Conservation (phyloP, 2,113 vertebrate species). For the Emydura subglobosa region DNA sequence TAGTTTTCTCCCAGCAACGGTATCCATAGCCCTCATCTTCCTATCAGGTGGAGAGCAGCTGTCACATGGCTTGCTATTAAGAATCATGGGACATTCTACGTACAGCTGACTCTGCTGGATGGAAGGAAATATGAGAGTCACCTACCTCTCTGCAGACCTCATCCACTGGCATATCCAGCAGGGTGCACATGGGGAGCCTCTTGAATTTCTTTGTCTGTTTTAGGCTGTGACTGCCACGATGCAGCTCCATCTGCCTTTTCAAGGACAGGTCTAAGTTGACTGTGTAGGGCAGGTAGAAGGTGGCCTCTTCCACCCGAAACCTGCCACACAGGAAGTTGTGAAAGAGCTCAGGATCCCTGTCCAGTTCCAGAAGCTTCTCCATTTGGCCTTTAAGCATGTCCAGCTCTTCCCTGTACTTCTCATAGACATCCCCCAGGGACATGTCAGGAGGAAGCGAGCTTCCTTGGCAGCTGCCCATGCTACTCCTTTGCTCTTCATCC, state of each 20-base stretch:
- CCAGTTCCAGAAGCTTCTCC: slow-evolving; percentile 81
- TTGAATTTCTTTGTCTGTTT: slow-evolving; percentile 68
- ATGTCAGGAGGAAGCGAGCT: neutral
- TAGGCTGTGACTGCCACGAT: slow-evolving; percentile 77
- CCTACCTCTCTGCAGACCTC: slow-evolving; percentile 83
- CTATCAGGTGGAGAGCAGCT: neutral
- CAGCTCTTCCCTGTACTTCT: slow-evolving; percentile 76
- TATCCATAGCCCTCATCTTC: neutral
- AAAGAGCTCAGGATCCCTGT: slow-evolving; percentile 86
- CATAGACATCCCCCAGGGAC: slow-evolving; percentile 81
- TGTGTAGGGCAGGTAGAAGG: slow-evolving; percentile 66
- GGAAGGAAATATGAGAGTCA: neutral
- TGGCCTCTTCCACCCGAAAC: slow-evolving; percentile 77
- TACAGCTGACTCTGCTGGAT: neutral
- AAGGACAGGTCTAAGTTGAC: slow-evolving; percentile 84
- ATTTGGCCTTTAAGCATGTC: slow-evolving; percentile 75
- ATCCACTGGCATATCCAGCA: slow-evolving; percentile 79
- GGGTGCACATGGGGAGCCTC: slow-evolving; percentile 62
- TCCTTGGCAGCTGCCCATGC: slow-evolving; percentile 22
- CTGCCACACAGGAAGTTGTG: slow-evolving; percentile 80
- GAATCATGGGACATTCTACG: neutral
- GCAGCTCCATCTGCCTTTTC: slow-evolving; percentile 79
- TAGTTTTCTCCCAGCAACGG: neutral
- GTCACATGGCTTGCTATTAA: neutral
- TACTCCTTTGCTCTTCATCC: slow-evolving; percentile 79